A percentile compares a stretch with the other conserved stretches of the same genome.
Evolutionary conservation across 2,888 invertebrate species (phyloP).

Genomic region (Myopa testacea): DNA sequence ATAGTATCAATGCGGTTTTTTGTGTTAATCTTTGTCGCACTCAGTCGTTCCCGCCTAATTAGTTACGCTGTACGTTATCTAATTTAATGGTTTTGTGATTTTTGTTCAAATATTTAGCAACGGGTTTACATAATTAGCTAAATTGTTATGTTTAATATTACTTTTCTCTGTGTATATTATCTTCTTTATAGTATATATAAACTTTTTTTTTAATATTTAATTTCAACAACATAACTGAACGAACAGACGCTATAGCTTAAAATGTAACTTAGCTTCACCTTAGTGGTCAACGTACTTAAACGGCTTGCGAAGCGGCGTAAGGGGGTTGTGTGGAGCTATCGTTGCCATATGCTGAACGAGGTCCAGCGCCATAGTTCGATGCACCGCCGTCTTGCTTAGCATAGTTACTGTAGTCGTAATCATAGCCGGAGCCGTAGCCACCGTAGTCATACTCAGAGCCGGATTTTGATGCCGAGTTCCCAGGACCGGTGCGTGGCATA

Average conservation of each 20-base stretch:
- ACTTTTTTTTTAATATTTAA: slow-evolving; percentile 52
- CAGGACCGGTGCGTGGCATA: slow-evolving; percentile 67
- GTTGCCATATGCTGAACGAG: slow-evolving; percentile 67
- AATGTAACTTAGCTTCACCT: slow-evolving; percentile 51
- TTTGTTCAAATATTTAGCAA: slow-evolving; percentile 50
- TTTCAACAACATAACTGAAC: slow-evolving; percentile 65
- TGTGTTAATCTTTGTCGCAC: slow-evolving; percentile 45
- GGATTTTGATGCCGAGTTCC: slow-evolving; percentile 68
- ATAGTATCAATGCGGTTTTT: background rate
- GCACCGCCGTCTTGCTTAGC: slow-evolving; percentile 66
- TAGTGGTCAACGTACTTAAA: slow-evolving; percentile 54
- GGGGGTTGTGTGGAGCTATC: slow-evolving; percentile 68
- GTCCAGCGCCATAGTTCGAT: slow-evolving; percentile 66
- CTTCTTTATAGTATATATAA: slow-evolving; percentile 52
- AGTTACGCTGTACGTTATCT: slow-evolving; percentile 45
- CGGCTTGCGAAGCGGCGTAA: slow-evolving; percentile 68
- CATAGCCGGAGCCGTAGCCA: slow-evolving; percentile 68
- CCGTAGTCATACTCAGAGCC: slow-evolving; percentile 69
- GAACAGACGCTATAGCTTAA: slow-evolving; percentile 67
- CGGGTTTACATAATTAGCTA: slow-evolving; percentile 53
- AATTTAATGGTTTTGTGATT: slow-evolving; percentile 43
- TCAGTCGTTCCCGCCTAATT: slow-evolving; percentile 44
- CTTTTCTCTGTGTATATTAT: slow-evolving; percentile 46
- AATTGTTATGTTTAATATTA: slow-evolving; percentile 47
- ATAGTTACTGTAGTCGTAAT: slow-evolving; percentile 67